Conservation (phyloP, 1,140 invertebrate genomes). For the Agrilus planipennis region DNA sequence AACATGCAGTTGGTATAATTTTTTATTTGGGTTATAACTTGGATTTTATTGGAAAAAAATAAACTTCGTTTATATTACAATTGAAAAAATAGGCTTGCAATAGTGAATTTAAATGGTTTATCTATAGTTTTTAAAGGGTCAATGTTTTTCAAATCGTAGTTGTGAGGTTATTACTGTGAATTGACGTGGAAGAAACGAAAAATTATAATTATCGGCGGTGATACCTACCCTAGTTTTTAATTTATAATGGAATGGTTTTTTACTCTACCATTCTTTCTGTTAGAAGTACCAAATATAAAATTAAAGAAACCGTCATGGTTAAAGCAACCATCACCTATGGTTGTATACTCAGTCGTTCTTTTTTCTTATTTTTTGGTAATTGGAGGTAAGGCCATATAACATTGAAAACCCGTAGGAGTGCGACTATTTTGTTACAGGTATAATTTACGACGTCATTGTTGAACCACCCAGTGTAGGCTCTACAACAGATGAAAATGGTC, state of each 20-base stretch:
- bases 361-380: slow-evolving; percentile 96
- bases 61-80: too few relatives aligned
- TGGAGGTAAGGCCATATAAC: slow-evolving; percentile 60
- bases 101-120: too few relatives aligned
- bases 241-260: slow-evolving; percentile 32
- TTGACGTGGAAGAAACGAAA: too few relatives aligned
- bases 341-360: slow-evolving; percentile 80
- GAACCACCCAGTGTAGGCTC: slow-evolving; percentile 96
- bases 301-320: slow-evolving; percentile 86
- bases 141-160: too few relatives aligned
- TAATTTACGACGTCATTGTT: slow-evolving; percentile 97
- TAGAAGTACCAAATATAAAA: slow-evolving; percentile 88
- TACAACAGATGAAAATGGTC: slow-evolving; percentile 93
- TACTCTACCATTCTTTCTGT: slow-evolving; percentile 61
- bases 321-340: slow-evolving; percentile 85
- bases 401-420: neutral
- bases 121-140: too few relatives aligned
- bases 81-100: too few relatives aligned
- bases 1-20: too few relatives aligned
- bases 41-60: too few relatives aligned
- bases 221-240: too few relatives aligned
- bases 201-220: too few relatives aligned
- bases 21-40: too few relatives aligned
- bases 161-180: too few relatives aligned
- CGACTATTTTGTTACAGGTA: slow-evolving; percentile 51